Evolutionary conservation across 2,797 vertebrate genomes (phyloP).

Genomic region (Enteromius argenteus): DNA sequence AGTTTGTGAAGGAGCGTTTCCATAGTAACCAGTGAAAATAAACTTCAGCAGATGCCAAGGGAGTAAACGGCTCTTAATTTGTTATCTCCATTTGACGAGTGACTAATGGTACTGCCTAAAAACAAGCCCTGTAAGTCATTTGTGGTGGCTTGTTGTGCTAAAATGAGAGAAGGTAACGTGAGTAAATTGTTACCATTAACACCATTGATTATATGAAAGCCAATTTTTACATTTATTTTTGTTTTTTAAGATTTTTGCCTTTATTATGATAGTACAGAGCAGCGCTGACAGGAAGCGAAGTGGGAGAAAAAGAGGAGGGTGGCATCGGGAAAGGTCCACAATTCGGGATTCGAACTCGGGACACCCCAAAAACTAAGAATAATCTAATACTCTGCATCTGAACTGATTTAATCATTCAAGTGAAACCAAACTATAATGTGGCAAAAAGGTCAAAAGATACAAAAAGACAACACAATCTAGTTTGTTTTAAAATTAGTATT

Average conservation of each 20-base stretch:
- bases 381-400: neutral
- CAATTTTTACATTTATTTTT: neutral
- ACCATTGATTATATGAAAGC: neutral
- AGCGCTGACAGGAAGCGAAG: neutral
- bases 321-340: neutral
- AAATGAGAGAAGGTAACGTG: neutral
- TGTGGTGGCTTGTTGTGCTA: neutral
- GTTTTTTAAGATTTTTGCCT: neutral
- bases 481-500: neutral
- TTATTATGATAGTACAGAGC: neutral
- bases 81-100: constrained; percentile 2
- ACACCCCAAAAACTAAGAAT: neutral
- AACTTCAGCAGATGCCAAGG: constrained; percentile 32
- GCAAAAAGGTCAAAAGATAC: neutral
- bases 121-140: constrained; percentile 23
- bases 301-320: neutral
- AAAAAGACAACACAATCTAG: neutral
- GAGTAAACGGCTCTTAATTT: constrained; percentile 11
- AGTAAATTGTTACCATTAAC: neutral
- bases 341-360: neutral
- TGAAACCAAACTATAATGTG: neutral
- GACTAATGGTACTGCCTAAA: constrained; percentile 28
- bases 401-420: neutral
- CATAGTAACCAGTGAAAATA: constrained; percentile 33
- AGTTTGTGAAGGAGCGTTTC: constrained; percentile 40